Evolutionary conservation across 2,888 invertebrate species (phyloP).

Genomic region (Steinernema carpocapsae): DNA sequence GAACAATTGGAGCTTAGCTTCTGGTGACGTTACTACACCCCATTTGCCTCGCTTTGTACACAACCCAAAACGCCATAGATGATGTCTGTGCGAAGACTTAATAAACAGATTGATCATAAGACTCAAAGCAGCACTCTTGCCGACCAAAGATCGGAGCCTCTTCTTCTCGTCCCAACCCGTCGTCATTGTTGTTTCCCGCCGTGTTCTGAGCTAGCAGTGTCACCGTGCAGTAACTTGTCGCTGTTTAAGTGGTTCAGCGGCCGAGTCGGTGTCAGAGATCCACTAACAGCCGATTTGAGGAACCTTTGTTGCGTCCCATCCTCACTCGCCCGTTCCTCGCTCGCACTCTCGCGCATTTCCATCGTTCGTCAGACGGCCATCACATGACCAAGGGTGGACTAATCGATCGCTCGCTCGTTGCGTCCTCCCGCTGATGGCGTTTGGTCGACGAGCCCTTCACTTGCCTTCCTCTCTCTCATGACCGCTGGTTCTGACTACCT

Average conservation of each 20-base stretch:
- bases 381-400: slow-evolving; percentile 26
- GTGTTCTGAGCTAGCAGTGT: not conserved
- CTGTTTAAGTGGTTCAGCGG: not conserved
- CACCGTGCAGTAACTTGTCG: not conserved
- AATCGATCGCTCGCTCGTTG: slow-evolving; percentile 26
- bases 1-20: no score
- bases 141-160: slow-evolving; percentile 20
- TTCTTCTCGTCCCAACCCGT: not conserved
- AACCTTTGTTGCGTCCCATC: no score
- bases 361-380: not conserved
- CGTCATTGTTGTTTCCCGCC: not conserved
- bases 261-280: no score
- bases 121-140: not conserved
- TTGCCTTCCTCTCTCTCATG: not conserved
- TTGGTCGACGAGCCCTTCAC: slow-evolving; percentile 2
- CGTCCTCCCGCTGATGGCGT: slow-evolving; percentile 23
- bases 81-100: not conserved
- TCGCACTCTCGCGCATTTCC: slow-evolving; percentile 7
- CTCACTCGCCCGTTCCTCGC: not conserved
- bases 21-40: no score
- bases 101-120: slow-evolving; percentile 11
- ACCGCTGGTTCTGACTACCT: slow-evolving; percentile 1
- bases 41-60: no score
- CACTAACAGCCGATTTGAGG: no score
- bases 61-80: no score